phyloP scores from a whole-genome alignment of 2,888 invertebrate genomes.

The Mythimna albipuncta region DNA sequence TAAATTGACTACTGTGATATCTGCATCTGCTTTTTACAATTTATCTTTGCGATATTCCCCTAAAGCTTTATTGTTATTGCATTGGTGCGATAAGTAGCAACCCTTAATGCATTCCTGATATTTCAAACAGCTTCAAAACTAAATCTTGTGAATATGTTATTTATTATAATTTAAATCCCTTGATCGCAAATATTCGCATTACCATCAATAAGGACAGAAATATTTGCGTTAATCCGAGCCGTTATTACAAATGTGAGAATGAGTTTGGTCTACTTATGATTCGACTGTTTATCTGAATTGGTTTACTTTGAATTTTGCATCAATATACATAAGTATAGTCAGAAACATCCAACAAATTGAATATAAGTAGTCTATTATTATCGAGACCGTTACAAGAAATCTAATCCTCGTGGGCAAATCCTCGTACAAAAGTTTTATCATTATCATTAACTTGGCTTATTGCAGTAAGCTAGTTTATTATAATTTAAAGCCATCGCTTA shows the following conservation, averaged over 20 bases:
- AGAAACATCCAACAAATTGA: neutral
- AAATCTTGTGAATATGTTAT: constrained; percentile 39
- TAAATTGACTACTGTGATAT: constrained; percentile 33
- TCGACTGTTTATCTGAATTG: constrained; percentile 9
- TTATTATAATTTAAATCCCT: constrained; percentile 45
- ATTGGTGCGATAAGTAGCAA: constrained; percentile 32
- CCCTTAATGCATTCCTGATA: constrained; percentile 51
- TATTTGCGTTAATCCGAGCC: constrained; percentile 32
- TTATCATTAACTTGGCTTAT: constrained; percentile 22
- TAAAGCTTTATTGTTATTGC: constrained; percentile 46
- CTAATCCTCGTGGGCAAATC: constrained; percentile 26
- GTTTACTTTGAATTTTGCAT: constrained; percentile 20
- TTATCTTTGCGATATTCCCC: constrained; percentile 24
- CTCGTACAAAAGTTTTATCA: constrained; percentile 22
- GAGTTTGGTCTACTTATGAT: constrained; percentile 26
- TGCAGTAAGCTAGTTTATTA: constrained; percentile 25
- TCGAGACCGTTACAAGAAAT: constrained; percentile 15
- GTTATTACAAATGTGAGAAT: constrained; percentile 37
- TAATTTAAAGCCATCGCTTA: constrained; percentile 41
- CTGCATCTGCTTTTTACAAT: constrained; percentile 25
- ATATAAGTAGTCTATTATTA: constrained; percentile 4
- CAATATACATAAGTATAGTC: neutral
- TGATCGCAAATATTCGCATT: constrained; percentile 49
- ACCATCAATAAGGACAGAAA: constrained; percentile 15
- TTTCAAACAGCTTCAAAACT: constrained; percentile 25